Evolutionary conservation across 2,113 vertebrate genomes (phyloP).

Genomic region (Mixornis gularis): DNA sequence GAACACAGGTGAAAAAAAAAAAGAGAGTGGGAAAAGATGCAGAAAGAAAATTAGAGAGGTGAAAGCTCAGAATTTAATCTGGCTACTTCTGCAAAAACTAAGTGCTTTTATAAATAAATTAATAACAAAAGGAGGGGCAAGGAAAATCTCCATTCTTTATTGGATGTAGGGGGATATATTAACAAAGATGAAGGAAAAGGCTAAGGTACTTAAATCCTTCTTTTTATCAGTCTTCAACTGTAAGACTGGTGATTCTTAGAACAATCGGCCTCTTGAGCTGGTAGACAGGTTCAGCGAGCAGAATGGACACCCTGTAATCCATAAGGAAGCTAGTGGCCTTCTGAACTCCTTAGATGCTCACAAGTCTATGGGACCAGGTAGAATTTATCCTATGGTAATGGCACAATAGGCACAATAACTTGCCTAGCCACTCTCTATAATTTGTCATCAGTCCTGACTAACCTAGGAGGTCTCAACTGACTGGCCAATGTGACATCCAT

Average conservation of each 20-base stretch:
- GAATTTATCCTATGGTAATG: background rate
- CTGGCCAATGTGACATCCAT: background rate
- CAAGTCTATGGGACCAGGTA: background rate
- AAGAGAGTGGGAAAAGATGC: background rate
- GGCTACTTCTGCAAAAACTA: background rate
- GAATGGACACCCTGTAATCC: background rate
- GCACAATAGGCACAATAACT: background rate
- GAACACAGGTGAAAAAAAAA: background rate
- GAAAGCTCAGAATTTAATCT: background rate
- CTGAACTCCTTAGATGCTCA: background rate
- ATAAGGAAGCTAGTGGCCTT: background rate
- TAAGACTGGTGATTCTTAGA: background rate
- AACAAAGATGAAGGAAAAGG: background rate
- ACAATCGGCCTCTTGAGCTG: background rate
- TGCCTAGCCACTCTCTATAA: background rate
- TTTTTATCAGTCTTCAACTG: background rate
- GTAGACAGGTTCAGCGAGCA: background rate
- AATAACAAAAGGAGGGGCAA: background rate
- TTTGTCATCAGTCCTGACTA: background rate
- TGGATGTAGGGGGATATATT: background rate
- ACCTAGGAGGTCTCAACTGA: too few species aligned
- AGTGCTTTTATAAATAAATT: background rate
- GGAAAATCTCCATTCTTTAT: background rate
- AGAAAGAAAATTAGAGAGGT: background rate
- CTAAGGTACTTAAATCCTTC: background rate